These are phyloP conservation scores for Planococcus citri DNA, from an alignment of 1,140 invertebrate species.

Conservation along the genomic window DNA sequence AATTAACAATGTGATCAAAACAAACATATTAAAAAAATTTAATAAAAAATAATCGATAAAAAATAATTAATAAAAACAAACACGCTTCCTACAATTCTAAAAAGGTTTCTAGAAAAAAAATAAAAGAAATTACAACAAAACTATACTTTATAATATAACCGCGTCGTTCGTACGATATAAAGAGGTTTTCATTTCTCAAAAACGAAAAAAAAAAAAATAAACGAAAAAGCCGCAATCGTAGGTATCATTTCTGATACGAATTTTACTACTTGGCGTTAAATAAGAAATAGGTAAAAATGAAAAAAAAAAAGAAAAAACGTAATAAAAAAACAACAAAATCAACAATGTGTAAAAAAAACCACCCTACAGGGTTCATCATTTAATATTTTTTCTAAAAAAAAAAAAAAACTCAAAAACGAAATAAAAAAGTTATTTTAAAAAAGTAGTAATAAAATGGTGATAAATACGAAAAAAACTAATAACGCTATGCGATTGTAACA, in stretches of 20 bases:
- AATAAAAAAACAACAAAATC: constrained; percentile 21
- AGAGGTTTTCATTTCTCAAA: not conserved
- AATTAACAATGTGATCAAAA: constrained; percentile 6
- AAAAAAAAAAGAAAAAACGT: not conserved
- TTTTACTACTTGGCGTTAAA: constrained; percentile 8
- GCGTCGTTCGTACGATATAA: not conserved
- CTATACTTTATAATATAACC: no score
- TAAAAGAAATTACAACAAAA: not conserved
- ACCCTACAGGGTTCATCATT: constrained; percentile 11
- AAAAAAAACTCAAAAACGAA: constrained; percentile 13
- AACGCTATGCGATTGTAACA: constrained; percentile 17
- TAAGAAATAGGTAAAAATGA: not conserved
- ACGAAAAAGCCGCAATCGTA: not conserved
- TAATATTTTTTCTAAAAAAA: constrained; percentile 16
- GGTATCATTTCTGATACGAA: not conserved
- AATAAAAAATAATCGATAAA: no score
- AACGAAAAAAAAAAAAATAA: no score
- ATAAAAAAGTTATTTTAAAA: not conserved
- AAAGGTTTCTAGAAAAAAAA: not conserved
- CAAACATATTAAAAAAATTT: not conserved
- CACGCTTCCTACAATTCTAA: not conserved
- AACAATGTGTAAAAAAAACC: constrained; percentile 17
- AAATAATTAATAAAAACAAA: not conserved
- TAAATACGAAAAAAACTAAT: constrained; percentile 12
- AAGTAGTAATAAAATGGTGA: constrained; percentile 20